A percentile compares a stretch with the other conserved stretches of the same genome.
phyloP scores from a whole-genome alignment of 2,113 vertebrate genomes.

The Petrocephalus zakoni region DNA sequence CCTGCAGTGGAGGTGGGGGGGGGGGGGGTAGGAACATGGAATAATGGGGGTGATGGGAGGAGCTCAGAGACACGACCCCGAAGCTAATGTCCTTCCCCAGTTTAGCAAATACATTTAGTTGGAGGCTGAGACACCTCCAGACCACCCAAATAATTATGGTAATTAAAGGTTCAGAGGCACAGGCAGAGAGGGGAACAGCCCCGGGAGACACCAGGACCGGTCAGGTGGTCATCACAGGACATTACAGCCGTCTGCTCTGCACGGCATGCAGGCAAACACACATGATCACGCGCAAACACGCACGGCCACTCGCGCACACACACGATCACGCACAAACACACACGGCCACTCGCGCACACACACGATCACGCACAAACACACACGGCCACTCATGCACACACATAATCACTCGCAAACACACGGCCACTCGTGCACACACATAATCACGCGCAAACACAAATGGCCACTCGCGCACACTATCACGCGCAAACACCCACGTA shows the following conservation, averaged over 20 bases:
- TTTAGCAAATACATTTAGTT: neutral
- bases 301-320: no score
- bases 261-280: neutral
- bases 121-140: neutral
- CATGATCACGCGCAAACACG: no score
- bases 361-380: neutral
- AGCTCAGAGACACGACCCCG: neutral
- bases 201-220: neutral
- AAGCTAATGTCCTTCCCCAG: neutral
- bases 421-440: no score
- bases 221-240: neutral
- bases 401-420: neutral
- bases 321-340: no score
- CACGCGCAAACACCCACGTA: neutral
- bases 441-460: neutral
- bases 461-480: neutral
- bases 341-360: neutral
- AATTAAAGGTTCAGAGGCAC: neutral
- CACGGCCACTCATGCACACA: no score
- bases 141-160: neutral
- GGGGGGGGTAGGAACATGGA: neutral
- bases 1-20: slow-evolving; percentile 46
- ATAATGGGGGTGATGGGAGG: neutral
- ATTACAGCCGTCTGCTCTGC: neutral
- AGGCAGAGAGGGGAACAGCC: neutral